A percentile compares a stretch with the other conserved stretches of the same genome.
Conservation (phyloP, 2,113 vertebrate genomes). For the Tamias sibiricus region DNA sequence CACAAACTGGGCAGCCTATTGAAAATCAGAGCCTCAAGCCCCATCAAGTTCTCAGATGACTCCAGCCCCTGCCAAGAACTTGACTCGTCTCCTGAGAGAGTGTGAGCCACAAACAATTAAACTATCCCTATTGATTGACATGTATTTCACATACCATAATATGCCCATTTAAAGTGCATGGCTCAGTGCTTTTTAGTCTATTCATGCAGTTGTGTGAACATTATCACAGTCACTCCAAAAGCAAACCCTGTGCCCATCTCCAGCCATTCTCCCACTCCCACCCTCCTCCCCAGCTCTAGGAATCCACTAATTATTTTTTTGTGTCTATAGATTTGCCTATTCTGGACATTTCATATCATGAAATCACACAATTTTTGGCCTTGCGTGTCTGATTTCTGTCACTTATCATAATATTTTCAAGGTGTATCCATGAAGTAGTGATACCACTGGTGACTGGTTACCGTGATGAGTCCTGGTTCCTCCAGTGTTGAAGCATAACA, state of each 20-base stretch:
- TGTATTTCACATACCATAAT: neutral
- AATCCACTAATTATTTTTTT: neutral
- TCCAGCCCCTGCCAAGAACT: neutral
- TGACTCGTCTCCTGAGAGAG: neutral
- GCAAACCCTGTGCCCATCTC: neutral
- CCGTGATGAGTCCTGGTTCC: too few species aligned
- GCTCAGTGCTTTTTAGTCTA: neutral
- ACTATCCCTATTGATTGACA: neutral
- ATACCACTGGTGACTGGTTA: too few species aligned
- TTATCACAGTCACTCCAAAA: neutral
- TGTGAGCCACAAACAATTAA: neutral
- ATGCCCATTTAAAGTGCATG: neutral
- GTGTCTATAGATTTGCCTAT: neutral
- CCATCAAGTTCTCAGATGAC: neutral
- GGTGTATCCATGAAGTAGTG: neutral
- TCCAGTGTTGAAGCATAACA: too few species aligned
- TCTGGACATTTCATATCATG: neutral
- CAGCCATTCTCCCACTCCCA: neutral
- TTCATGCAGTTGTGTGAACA: neutral
- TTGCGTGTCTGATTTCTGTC: neutral
- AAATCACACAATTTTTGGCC: neutral
- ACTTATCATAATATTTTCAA: neutral
- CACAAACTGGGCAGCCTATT: neutral
- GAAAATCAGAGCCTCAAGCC: neutral
- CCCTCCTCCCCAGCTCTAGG: neutral